phyloP scores from a whole-genome alignment of 2,113 vertebrate species.

The Archilochus colubris region DNA sequence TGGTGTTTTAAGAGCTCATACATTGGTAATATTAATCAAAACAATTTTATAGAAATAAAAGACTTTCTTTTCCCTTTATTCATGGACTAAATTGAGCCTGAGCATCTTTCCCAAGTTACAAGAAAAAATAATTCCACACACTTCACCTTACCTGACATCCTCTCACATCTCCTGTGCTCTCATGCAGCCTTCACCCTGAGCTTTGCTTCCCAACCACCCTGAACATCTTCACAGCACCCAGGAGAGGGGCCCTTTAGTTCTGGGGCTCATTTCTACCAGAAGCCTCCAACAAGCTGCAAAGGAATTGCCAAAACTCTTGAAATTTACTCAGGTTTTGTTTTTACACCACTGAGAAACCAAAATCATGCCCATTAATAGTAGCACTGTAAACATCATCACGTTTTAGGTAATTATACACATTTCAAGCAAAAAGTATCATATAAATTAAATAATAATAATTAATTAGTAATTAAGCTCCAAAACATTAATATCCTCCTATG shows the following conservation, averaged over 20 bases:
- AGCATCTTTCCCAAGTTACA: background rate
- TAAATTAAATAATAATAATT: background rate
- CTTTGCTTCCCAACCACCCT: background rate
- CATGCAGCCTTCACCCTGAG: background rate
- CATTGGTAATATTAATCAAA: background rate
- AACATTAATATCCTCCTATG: background rate
- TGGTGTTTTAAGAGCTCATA: background rate
- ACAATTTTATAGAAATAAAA: background rate
- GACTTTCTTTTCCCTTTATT: background rate
- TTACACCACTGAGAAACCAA: background rate
- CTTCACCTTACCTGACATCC: background rate
- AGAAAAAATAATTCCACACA: background rate
- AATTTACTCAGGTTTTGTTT: background rate
- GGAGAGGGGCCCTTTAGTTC: background rate
- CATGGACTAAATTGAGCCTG: background rate
- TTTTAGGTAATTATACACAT: background rate
- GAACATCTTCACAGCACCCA: background rate
- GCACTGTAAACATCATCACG: background rate
- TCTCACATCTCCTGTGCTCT: background rate
- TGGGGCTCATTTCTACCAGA: background rate
- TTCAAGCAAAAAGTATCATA: background rate
- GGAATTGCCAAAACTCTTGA: background rate
- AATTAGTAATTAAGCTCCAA: background rate
- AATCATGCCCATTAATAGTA: background rate
- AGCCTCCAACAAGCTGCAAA: background rate